Conservation (phyloP, 2,113 vertebrate genomes). For the Galbula dea region DNA sequence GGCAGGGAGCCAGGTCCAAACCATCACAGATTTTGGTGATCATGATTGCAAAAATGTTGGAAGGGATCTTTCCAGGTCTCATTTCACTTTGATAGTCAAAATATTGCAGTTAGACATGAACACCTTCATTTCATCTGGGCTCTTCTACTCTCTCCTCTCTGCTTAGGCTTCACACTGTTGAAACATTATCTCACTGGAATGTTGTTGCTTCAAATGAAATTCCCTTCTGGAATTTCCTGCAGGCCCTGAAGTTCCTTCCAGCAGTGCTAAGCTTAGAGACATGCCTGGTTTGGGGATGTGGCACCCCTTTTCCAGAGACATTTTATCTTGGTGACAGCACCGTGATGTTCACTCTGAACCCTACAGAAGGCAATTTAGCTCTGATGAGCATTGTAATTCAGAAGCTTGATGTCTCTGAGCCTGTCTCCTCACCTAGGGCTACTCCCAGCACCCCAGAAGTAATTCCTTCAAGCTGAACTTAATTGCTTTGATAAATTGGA, state of each 20-base stretch:
- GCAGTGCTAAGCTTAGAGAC: background rate
- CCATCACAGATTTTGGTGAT: no score
- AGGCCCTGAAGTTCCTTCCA: background rate
- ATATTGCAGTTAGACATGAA: background rate
- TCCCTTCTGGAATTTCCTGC: background rate
- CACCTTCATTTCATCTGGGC: background rate
- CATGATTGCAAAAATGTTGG: background rate
- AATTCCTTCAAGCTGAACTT: background rate
- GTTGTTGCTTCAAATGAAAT: background rate
- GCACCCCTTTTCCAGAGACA: background rate
- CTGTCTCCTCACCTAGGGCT: background rate
- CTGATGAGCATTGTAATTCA: background rate
- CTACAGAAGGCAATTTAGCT: background rate
- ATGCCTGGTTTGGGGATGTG: background rate
- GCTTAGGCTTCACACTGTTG: background rate
- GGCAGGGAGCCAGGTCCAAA: no score
- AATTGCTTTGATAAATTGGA: background rate
- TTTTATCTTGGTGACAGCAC: background rate
- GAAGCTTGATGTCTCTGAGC: background rate
- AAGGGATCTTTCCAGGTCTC: background rate
- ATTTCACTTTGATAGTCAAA: background rate
- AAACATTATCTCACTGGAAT: background rate
- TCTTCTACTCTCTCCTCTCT: background rate
- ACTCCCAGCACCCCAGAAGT: background rate
- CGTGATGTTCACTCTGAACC: background rate